Conservation (phyloP, 2,797 vertebrate genomes). For the Hemibagrus guttatus region DNA sequence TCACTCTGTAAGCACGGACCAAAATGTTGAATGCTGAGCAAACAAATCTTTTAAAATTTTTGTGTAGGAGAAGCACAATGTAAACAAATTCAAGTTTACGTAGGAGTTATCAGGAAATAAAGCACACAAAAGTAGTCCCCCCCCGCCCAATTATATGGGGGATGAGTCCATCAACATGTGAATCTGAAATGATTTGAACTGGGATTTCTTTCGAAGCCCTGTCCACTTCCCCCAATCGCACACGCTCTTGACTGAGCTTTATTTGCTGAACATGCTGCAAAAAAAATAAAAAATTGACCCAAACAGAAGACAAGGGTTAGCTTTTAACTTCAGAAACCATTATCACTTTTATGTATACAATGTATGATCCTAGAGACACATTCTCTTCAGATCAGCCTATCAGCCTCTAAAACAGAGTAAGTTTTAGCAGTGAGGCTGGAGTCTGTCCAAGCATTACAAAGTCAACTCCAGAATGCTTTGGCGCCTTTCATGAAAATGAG, state of each 20-base stretch:
- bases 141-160: background rate
- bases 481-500: slow-evolving; percentile 17
- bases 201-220: background rate
- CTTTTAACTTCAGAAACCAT: background rate
- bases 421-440: background rate
- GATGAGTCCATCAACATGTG: background rate
- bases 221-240: background rate
- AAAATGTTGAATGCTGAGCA: background rate
- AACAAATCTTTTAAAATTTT: background rate
- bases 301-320: background rate
- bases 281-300: background rate
- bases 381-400: background rate
- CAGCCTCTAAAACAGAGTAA: background rate
- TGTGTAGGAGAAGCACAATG: background rate
- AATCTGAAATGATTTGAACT: background rate
- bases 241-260: background rate
- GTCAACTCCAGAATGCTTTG: slow-evolving; percentile 24
- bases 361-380: too few species aligned
- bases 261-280: background rate
- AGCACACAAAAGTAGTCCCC: too few species aligned
- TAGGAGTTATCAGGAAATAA: background rate
- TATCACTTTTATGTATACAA: background rate
- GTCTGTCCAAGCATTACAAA: slow-evolving; percentile 4
- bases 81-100: background rate
- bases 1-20: background rate